Conservation (phyloP, 2,888 invertebrate genomes). For the Stictocephala bisonia region DNA sequence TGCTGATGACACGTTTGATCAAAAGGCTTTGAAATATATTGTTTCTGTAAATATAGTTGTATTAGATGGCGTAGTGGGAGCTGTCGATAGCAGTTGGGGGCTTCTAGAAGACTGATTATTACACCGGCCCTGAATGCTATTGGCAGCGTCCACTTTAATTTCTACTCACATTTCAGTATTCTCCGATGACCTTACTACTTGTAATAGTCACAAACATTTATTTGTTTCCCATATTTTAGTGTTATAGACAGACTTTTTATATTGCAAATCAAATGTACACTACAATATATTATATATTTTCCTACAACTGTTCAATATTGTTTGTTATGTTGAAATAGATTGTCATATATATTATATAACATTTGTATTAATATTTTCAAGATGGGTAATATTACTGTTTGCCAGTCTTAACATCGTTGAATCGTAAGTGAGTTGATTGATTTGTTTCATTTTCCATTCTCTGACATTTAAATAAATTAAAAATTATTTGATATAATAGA, state of each 20-base stretch:
- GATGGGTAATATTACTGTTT: slow-evolving; percentile 21
- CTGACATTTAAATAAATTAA: too few species aligned
- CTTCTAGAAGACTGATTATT: slow-evolving; percentile 44
- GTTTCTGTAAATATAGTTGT: slow-evolving; percentile 33
- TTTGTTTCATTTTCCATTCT: too few species aligned
- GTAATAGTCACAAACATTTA: slow-evolving; percentile 33
- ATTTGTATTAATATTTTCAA: slow-evolving; percentile 13
- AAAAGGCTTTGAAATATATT: slow-evolving; percentile 12
- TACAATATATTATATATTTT: slow-evolving; percentile 42
- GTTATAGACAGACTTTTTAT: slow-evolving; percentile 38
- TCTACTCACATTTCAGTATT: slow-evolving; percentile 23
- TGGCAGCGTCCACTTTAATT: slow-evolving; percentile 16
- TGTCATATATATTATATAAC: slow-evolving; percentile 30
- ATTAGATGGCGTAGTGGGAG: not conserved
- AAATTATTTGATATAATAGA: too few species aligned
- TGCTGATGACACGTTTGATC: not conserved
- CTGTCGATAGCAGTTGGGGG: slow-evolving; percentile 16
- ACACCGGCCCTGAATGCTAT: slow-evolving; percentile 26
- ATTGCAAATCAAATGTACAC: slow-evolving; percentile 42
- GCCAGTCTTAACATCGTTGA: too few species aligned
- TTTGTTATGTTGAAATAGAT: slow-evolving; percentile 44
- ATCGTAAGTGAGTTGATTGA: too few species aligned
- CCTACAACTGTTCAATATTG: slow-evolving; percentile 32
- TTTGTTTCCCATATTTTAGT: slow-evolving; percentile 15
- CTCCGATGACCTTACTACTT: slow-evolving; percentile 5